phyloP scores from a whole-genome alignment of 2,797 vertebrate species.

The Nannoperca australis region DNA sequence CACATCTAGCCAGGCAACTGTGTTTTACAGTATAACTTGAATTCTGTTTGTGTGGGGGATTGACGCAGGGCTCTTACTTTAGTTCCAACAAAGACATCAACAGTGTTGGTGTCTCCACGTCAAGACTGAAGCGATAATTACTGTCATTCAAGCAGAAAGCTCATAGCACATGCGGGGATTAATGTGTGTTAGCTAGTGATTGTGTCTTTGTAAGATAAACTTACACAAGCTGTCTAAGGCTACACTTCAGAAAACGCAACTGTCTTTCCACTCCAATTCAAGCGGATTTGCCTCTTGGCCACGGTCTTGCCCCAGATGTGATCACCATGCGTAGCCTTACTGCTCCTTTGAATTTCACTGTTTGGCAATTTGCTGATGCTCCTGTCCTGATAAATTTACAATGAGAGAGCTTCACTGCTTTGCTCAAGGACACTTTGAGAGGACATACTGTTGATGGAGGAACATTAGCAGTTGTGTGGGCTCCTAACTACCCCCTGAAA shows the following conservation, averaged over 20 bases:
- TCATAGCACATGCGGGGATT: conserved; percentile 67
- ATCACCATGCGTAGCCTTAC: background rate
- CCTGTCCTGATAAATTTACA: conserved; percentile 13
- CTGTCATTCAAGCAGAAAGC: conserved; percentile 75
- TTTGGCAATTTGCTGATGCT: conserved; percentile 13
- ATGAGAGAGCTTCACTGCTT: background rate
- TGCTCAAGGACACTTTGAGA: conserved; percentile 23
- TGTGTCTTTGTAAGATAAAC: conserved; percentile 65
- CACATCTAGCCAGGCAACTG: conserved; percentile 2
- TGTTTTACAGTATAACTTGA: conserved; percentile 23
- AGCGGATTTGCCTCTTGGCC: conserved; percentile 16
- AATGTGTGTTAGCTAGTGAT: conserved; percentile 58
- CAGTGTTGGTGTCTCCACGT: conserved; percentile 61
- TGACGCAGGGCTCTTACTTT: conserved; percentile 45
- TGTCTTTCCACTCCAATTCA: conserved; percentile 25
- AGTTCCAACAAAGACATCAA: conserved; percentile 75
- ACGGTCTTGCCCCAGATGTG: background rate
- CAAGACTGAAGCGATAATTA: conserved; percentile 76
- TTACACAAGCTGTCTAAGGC: conserved; percentile 58
- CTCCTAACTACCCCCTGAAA: conserved; percentile 18
- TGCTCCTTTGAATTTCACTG: conserved; percentile 16
- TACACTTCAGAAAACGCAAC: conserved; percentile 36
- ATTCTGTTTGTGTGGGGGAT: conserved; percentile 38
- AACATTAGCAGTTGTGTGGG: conserved; percentile 19
- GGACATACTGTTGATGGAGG: conserved; percentile 8